Evolutionary conservation across 2,113 vertebrate genomes (phyloP).

Genomic region (Phylloscopus whistleri): DNA sequence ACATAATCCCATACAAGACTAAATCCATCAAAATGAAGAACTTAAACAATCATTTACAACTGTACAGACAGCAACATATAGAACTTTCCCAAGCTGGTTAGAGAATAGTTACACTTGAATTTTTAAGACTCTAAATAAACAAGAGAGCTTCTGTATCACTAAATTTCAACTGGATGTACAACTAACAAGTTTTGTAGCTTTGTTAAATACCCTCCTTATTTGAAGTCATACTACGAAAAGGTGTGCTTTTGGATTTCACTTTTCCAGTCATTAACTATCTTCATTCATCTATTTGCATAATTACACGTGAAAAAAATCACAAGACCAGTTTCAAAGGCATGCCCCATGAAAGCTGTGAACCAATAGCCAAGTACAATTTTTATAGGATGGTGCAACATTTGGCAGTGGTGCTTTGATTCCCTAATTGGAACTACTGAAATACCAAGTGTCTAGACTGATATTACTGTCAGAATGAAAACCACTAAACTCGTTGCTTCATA

Average conservation of each 20-base stretch:
- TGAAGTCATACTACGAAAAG: background rate
- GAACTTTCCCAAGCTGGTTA: background rate
- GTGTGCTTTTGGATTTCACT: background rate
- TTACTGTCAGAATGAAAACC: background rate
- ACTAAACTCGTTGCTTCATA: background rate
- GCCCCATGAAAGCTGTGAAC: background rate
- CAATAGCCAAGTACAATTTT: background rate
- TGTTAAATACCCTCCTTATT: background rate
- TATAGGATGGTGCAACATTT: background rate
- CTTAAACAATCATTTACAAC: background rate
- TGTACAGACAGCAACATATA: background rate
- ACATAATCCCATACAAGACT: background rate
- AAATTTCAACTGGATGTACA: background rate
- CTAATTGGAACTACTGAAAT: background rate
- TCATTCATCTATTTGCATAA: background rate
- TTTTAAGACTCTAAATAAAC: background rate
- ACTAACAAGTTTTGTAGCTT: background rate
- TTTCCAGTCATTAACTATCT: background rate
- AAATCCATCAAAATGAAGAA: background rate
- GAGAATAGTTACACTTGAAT: background rate
- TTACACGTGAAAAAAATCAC: background rate
- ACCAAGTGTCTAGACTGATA: background rate
- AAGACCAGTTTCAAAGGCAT: background rate
- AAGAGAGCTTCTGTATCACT: background rate
- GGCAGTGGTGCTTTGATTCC: background rate